Conservation (phyloP, 2,113 vertebrate genomes). For the Coryphaenoides rupestris region DNA sequence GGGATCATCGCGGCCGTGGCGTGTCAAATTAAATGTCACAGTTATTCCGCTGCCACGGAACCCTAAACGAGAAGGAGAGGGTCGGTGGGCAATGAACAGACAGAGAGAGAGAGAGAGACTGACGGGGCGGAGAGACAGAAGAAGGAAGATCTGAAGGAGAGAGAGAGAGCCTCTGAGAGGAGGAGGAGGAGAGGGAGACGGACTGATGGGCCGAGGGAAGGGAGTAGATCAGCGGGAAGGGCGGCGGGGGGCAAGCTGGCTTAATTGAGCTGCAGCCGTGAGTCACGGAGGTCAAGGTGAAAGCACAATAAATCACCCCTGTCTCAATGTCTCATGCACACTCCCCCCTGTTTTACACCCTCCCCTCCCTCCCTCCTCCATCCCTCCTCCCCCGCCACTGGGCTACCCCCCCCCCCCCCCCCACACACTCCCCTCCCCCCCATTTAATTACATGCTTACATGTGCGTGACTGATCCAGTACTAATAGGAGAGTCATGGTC, state of each 20-base stretch:
- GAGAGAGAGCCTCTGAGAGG: background rate
- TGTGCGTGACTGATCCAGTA: constrained; percentile 56
- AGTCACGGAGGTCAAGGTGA: constrained; percentile 69
- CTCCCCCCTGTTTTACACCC: constrained; percentile 17
- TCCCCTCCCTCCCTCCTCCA: background rate
- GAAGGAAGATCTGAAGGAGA: background rate
- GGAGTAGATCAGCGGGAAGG: constrained; percentile 50
- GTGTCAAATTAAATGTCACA: background rate
- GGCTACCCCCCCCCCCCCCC: background rate
- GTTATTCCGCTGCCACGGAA: background rate
- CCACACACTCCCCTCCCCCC: constrained; percentile 3
- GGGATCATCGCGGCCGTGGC: background rate
- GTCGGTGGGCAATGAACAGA: constrained; percentile 2
- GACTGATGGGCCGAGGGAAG: constrained; percentile 40
- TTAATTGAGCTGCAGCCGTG: constrained; percentile 66
- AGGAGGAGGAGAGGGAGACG: background rate
- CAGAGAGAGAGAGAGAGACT: background rate
- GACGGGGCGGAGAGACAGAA: background rate
- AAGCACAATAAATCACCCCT: constrained; percentile 68
- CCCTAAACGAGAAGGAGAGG: constrained; percentile 13
- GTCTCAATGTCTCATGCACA: constrained; percentile 19
- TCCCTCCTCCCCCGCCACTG: constrained; percentile 1
- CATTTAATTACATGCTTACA: constrained; percentile 65
- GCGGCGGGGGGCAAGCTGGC: constrained; percentile 33
- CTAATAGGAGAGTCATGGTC: constrained; percentile 57